Base-by-base conservation (phyloP, 2,113 vertebrate species). In the Scytalopus superciliaris region DNA sequence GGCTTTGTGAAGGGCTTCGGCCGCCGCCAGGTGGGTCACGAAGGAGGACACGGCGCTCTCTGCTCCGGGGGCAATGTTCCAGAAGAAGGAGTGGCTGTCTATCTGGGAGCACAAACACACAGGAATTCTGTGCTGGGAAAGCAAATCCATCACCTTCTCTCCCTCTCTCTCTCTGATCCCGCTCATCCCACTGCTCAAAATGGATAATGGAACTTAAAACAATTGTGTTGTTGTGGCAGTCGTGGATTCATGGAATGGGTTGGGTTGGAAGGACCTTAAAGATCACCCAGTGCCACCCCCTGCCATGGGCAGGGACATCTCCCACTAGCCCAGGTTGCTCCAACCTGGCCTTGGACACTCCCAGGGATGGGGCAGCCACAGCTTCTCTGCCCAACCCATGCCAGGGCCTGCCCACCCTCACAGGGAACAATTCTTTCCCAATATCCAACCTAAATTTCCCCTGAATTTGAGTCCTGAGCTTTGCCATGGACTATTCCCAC, bases 41-140 rank as follows among this genome's bases (percentile, higher is more conserved):
- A 99, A 99, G 18, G 99, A 98, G 0, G 98, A 98, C 12, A 98
- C 98, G 0, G 97, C 97, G 1, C 98, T 98, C 77, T 99, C 98
- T 1, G 98, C 99, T 7, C 98, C 98, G 0, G 99, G 99, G 8
- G 99, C 98, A 4, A 99, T 35, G 10, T 99, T 99, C 96, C 98
- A 99, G 98, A 99, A 99, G 72, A 99, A 99, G 3, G 99, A 99
- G 35, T 98, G 98, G 88, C 99, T 99, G 96, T 99, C 99, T 72
- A 99, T 84, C 99, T 99, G 97, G 9, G 35, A 52, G 40, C 2
- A n/a, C 3, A 8, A 84, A 39, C 19, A 44, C 40, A 8, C 21
- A 23, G 63, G 40, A 4, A 23, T 63, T 40, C 28, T 22, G 28
- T 3, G 39, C 40, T 31, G 62, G 62, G 67, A 52, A 35, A 67